Evolutionary conservation across 1,140 invertebrate genomes (phyloP).

Genomic region (Neotoxoptera formosana): DNA sequence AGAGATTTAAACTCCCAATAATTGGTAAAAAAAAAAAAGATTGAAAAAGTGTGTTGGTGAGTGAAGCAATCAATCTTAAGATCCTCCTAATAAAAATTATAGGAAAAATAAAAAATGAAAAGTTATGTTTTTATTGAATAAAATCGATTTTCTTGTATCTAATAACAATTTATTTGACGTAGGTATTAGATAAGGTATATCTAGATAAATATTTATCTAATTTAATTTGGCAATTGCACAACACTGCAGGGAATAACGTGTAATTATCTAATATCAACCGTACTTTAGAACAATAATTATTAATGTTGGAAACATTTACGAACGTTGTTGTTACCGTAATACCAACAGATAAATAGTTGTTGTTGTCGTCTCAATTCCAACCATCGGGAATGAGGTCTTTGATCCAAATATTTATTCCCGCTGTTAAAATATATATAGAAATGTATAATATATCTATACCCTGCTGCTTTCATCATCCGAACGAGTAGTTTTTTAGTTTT

Average conservation of each 20-base stretch:
- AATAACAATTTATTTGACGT: neutral
- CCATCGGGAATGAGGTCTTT: neutral
- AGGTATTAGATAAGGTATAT: neutral
- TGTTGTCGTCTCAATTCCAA: neutral
- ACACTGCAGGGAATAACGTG: too few relatives aligned
- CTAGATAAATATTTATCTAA: neutral
- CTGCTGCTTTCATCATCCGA: neutral
- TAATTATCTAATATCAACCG: neutral
- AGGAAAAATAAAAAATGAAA: too few relatives aligned
- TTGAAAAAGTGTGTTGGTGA: too few relatives aligned
- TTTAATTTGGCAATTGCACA: neutral
- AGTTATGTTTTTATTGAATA: neutral
- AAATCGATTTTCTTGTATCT: neutral
- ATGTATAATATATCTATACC: neutral
- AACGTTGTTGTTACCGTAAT: neutral
- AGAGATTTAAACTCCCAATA: too few relatives aligned
- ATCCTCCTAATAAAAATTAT: too few relatives aligned
- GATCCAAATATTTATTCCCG: conserved; percentile 38
- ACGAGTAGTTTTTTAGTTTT: conserved; percentile 40
- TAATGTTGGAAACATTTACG: neutral
- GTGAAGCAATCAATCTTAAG: too few relatives aligned
- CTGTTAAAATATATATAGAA: conserved; percentile 35
- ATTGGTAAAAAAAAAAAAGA: too few relatives aligned
- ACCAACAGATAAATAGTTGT: conserved; percentile 8
- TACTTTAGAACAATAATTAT: neutral